These are phyloP conservation scores for Sinhomidia bicolor DNA, from an alignment of 2,888 invertebrate species.

Conservation along the genomic window DNA sequence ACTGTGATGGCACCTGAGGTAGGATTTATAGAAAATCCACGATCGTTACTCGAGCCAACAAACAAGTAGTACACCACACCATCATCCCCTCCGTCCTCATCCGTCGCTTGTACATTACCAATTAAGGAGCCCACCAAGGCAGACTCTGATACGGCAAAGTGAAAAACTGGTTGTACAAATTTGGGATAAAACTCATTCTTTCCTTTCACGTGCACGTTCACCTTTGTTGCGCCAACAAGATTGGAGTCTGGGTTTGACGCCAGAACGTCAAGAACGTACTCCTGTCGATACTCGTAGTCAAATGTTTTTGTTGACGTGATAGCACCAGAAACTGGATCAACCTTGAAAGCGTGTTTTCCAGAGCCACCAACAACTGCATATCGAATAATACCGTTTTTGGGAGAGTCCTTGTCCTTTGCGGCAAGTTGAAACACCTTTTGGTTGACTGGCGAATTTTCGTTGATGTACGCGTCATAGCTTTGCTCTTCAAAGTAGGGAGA, in stretches of 20 bases:
- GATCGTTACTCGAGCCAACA: constrained; percentile 87
- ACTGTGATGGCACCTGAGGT: constrained; percentile 90
- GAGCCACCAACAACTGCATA: constrained; percentile 84
- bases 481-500: constrained; percentile 92
- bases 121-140: constrained; percentile 94
- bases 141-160: constrained; percentile 94
- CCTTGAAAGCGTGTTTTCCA: constrained; percentile 91
- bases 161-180: constrained; percentile 95
- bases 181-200: constrained; percentile 98
- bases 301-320: constrained; percentile 92
- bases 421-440: constrained; percentile 94
- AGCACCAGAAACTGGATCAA: constrained; percentile 94
- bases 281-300: constrained; percentile 87
- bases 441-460: constrained; percentile 96
- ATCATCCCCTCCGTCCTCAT: constrained; percentile 92
- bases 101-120: constrained; percentile 94
- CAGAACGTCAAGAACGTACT: constrained; percentile 89
- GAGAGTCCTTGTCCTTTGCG: constrained; percentile 93
- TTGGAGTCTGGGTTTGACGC: constrained; percentile 92
- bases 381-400: constrained; percentile 91
- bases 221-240: constrained; percentile 87
- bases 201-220: constrained; percentile 89
- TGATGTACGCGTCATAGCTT: constrained; percentile 89
- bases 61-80: constrained; percentile 90
- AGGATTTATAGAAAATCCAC: constrained; percentile 91